Percentiles rank a stretch among this genome's conserved stretches.
phyloP scores from a whole-genome alignment of 2,797 vertebrate genomes.

The Nothura maculosa region DNA sequence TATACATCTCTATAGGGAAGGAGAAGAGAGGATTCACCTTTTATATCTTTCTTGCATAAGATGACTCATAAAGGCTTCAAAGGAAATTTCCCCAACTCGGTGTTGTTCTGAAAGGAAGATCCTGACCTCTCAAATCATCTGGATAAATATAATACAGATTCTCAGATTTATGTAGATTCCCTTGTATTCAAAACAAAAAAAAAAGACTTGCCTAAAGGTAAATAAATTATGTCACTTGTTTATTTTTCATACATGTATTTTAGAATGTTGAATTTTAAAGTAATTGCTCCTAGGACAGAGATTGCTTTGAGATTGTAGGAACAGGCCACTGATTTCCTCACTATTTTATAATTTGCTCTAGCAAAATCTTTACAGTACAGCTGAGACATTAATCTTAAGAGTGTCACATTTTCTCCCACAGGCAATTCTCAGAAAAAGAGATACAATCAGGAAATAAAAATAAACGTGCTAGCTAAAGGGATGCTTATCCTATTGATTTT shows the following conservation, averaged over 20 bases:
- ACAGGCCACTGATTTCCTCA: not conserved
- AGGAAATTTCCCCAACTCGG: not conserved
- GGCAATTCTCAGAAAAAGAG: constrained; percentile 8
- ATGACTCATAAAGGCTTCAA: not conserved
- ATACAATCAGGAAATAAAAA: constrained; percentile 61
- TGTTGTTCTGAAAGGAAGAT: not conserved
- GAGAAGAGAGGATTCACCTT: not conserved
- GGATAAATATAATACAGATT: not conserved
- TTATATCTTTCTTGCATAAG: not conserved
- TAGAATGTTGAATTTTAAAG: not conserved
- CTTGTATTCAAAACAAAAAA: not conserved
- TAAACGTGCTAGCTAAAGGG: constrained; percentile 16
- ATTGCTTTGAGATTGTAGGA: not conserved
- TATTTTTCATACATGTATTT: not conserved
- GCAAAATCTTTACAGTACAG: not conserved
- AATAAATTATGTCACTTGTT: not conserved
- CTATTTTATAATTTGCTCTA: constrained; percentile 3
- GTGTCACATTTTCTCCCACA: not conserved
- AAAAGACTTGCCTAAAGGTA: not conserved
- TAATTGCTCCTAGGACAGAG: not conserved
- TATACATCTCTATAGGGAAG: not conserved
- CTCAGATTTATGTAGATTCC: not conserved
- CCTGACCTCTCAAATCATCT: not conserved
- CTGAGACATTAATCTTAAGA: not conserved
- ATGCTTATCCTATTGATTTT: constrained; percentile 63